Base-by-base conservation (phyloP, 2,113 vertebrate genomes). In the Malurus alboscapulatus region DNA sequence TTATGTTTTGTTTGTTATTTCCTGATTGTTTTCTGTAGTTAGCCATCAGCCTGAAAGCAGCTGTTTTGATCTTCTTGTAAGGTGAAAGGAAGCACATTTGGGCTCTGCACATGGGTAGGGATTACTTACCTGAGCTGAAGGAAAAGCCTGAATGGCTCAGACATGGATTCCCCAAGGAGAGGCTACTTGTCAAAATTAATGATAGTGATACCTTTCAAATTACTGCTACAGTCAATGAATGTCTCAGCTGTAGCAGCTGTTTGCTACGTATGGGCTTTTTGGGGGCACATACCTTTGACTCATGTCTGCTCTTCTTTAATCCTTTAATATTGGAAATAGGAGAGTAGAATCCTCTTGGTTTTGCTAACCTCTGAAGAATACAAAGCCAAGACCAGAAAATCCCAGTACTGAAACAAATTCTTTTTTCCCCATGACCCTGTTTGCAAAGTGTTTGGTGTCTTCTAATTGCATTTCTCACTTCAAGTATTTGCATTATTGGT, bases 151-250 rank as follows among this genome's bases (percentile, higher is more conserved):
- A 77, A 57, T 63, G 51, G 47, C 78, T 93, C 42, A 88, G 80
- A 45, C 84, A 88, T 84, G 72, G 62, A 61, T 77, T 92, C 88
- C 90, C 91, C 11, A 34, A 58, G 84, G 93, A 94, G 42, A 74
- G 32, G 54, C 32, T 90, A 59, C 91, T 95, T 96, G 91, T 96
- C 96, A 96, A 92, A 96, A 94, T 92, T 96, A 95, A 96, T 89
- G 86, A 67, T 93, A 93, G 95, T 82, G 72, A 93, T 76, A 87
- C 48, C 68, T 96, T 95, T 96, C 90, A 94, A 92, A 94, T 93
- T 91, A 92, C 90, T 76, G 48, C 3, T 6, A 76, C 75, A 90
- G 85, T 78, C 91, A 88, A 86, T 55, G 87, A 94, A 69, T 36
- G 62, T 57, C 51, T 91, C 80, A 93, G 50, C 50, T 79, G 29